phyloP scores from a whole-genome alignment of 2,888 invertebrate species.

The Acronicta leporina region DNA sequence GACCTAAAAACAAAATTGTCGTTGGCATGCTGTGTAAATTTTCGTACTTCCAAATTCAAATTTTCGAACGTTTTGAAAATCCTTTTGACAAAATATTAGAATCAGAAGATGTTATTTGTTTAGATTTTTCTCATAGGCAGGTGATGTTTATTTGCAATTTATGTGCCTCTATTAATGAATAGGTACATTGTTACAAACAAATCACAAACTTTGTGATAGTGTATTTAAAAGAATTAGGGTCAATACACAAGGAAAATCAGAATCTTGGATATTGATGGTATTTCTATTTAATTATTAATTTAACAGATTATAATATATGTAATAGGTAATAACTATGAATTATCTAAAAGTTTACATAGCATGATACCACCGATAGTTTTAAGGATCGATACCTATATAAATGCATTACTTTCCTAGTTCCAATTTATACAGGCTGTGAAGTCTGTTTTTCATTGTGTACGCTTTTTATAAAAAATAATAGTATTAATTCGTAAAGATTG shows the following conservation, averaged over 20 bases:
- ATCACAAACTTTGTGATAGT: too few species aligned
- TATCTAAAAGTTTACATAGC: constrained; percentile 46
- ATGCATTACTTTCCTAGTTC: constrained; percentile 60
- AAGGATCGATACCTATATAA: constrained; percentile 57
- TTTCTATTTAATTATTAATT: constrained; percentile 20
- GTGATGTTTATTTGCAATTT: not conserved
- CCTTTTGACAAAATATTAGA: constrained; percentile 10
- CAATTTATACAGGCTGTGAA: constrained; percentile 72
- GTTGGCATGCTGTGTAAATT: constrained; percentile 57
- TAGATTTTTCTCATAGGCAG: too few species aligned
- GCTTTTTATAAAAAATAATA: constrained; percentile 43
- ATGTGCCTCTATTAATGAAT: not conserved
- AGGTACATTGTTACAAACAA: too few species aligned
- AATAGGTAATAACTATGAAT: not conserved
- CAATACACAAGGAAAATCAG: constrained; percentile 1
- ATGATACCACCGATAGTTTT: constrained; percentile 50
- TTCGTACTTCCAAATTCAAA: not conserved
- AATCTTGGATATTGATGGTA: constrained; percentile 8
- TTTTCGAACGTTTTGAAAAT: constrained; percentile 1
- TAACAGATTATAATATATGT: not conserved
- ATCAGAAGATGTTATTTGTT: not conserved
- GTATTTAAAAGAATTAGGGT: too few species aligned
- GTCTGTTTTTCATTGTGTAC: constrained; percentile 63
- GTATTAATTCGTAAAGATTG: constrained; percentile 45
- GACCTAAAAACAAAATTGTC: constrained; percentile 21